Evolutionary conservation across 2,888 invertebrate genomes (phyloP), one percentile per base, ranked within the genome.

Genomic region (Anagyrus pseudococci): DNA sequence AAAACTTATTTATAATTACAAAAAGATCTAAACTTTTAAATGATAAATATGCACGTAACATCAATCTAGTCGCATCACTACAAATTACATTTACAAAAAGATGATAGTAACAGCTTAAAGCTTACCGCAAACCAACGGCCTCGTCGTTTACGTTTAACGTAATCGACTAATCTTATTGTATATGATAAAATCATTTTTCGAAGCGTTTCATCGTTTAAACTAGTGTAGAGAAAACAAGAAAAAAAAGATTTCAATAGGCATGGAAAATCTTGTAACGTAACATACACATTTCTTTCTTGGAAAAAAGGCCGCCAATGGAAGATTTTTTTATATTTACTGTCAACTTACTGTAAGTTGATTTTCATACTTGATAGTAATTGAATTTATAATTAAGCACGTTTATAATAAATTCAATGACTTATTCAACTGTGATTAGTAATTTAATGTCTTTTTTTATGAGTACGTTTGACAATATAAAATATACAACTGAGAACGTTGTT

Each of bases 1-100:
- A 58, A 17, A 63, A 41, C 22, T 49, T 54, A 37, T 49, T 49
- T 40, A 49, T 57, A 20, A 50, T 50, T 3, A 52, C 48, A 53
- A 61, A 46, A 37, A 26, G 33, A 22, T 19, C 22, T 48, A n/a
- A 49, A 49, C n/a, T 22, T 29, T 58, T 29, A 49, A 50, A 63
- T 47, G 49, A 58, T 20, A 43, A 54, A 58, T 55, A 40, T 25
- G 37, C 29, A 59, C 29, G 56, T 15, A 23, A 25, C 33, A 59
- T 64, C 25, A 60, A 52, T 59, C 19, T 60, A 56, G 46, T 56
- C 29, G 47, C 26, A 53, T 53, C 17, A 48, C 56, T 60, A 48
- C 23, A 48, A 47, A 47, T 50, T 43, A 59, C 46, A 46, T 40
- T 57, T 48, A 47, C 29, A 40, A 55, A 57, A 57, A 41, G 25